phyloP scores from a whole-genome alignment of 2,888 invertebrate genomes.

The Melinaea marsaeus region DNA sequence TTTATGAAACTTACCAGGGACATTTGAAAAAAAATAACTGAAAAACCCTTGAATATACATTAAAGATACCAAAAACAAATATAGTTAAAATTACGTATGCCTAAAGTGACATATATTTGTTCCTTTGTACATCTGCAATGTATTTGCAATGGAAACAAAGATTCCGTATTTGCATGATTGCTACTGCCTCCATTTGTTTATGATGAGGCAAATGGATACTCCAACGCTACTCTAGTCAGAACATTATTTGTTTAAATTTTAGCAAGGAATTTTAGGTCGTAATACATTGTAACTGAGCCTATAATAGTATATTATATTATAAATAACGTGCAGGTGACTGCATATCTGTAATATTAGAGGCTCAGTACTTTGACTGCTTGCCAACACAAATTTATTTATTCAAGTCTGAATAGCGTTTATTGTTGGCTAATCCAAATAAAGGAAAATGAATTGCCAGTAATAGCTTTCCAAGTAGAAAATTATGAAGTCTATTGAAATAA shows the following conservation, averaged over 20 bases:
- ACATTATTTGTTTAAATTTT: background rate
- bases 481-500: too few species aligned
- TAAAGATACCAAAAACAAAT: background rate
- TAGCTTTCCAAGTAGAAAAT: too few species aligned
- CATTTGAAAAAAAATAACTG: too few species aligned
- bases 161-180: constrained; percentile 49
- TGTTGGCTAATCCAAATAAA: constrained; percentile 21
- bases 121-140: constrained; percentile 37
- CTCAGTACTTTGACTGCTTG: constrained; percentile 22
- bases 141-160: constrained; percentile 46
- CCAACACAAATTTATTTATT: constrained; percentile 32
- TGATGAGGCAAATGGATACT: constrained; percentile 32
- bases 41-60: too few species aligned
- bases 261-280: constrained; percentile 13
- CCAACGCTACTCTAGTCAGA: constrained; percentile 10
- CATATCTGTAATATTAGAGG: constrained; percentile 22
- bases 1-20: too few species aligned
- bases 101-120: constrained; percentile 17
- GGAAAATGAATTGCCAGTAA: background rate
- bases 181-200: constrained; percentile 41
- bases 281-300: constrained; percentile 7
- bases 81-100: background rate
- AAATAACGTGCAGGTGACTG: constrained; percentile 16
- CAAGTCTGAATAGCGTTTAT: constrained; percentile 23
- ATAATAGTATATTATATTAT: constrained; percentile 10